These are phyloP conservation scores for Phrynocephalus versicolor DNA, from an alignment of 2,113 vertebrate genomes.

Conservation along the genomic window DNA sequence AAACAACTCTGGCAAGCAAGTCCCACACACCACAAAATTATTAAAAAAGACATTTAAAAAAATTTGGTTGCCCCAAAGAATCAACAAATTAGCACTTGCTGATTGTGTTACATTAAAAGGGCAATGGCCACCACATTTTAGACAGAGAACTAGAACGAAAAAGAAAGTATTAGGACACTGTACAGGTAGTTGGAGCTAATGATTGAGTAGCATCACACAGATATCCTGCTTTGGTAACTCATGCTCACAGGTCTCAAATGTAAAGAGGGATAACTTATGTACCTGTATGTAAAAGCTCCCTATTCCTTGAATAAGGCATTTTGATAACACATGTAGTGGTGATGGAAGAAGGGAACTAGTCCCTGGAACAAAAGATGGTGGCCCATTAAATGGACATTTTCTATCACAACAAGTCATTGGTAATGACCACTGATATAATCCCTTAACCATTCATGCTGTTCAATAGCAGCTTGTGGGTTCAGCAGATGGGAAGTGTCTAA, in stretches of 20 bases:
- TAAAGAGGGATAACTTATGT: slow-evolving; percentile 66
- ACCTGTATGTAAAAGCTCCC: not conserved
- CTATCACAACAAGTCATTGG: no score
- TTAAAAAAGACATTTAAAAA: not conserved
- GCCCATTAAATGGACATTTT: no score
- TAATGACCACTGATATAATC: no score
- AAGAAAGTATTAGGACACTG: no score
- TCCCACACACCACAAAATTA: slow-evolving; percentile 49
- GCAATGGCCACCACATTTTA: slow-evolving; percentile 40
- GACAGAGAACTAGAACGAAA: not conserved
- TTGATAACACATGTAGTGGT: no score
- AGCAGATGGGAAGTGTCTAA: no score
- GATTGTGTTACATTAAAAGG: slow-evolving; percentile 47
- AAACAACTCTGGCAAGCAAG: slow-evolving; percentile 48
- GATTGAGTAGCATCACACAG: slow-evolving; percentile 51
- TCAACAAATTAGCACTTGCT: slow-evolving; percentile 36
- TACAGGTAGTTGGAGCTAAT: slow-evolving; percentile 46
- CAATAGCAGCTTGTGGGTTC: no score
- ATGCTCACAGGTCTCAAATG: not conserved
- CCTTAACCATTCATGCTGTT: no score
- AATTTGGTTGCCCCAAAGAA: slow-evolving; percentile 34
- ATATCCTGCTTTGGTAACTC: slow-evolving; percentile 34
- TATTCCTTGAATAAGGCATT: not conserved
- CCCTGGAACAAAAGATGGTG: no score
- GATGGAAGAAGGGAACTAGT: no score